These are phyloP conservation scores for Aphis craccivora DNA, from an alignment of 1,140 invertebrate genomes.

Conservation along the genomic window DNA sequence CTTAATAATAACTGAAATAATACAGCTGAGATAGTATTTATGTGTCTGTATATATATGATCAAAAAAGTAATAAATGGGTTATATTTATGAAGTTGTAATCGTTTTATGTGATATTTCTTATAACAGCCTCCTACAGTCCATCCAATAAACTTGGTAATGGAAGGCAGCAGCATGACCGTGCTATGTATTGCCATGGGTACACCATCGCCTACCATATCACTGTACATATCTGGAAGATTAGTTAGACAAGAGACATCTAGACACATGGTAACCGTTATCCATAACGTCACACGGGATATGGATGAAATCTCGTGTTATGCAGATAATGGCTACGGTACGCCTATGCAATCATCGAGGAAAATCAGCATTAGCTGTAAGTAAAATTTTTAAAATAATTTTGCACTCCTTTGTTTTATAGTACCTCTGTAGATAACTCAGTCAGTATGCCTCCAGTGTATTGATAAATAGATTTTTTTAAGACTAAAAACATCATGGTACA, in stretches of 20 bases:
- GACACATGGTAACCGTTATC: constrained; percentile 82
- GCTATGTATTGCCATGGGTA: constrained; percentile 82
- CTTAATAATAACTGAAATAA: neutral
- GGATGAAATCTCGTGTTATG: constrained; percentile 83
- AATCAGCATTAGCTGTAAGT: constrained; percentile 82
- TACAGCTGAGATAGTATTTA: neutral
- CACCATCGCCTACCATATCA: constrained; percentile 81
- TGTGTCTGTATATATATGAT: neutral
- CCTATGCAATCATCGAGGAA: constrained; percentile 80
- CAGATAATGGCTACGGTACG: constrained; percentile 83
- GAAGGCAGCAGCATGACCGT: constrained; percentile 85
- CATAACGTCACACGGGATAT: constrained; percentile 82
- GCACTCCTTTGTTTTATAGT: neutral
- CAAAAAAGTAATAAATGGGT: neutral
- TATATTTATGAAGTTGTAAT: neutral
- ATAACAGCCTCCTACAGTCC: constrained; percentile 76
- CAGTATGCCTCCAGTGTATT: neutral
- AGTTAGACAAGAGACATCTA: constrained; percentile 76
- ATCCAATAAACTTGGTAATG: constrained; percentile 80
- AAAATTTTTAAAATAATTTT: neutral
- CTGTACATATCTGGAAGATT: constrained; percentile 79
- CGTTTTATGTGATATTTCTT: neutral
- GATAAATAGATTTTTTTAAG: neutral
- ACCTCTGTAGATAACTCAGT: neutral
- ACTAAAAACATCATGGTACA: neutral